Evolutionary conservation across 2,797 vertebrate species (phyloP), one percentile per base, ranked within the genome.

Genomic region (Tarsius wallacei): DNA sequence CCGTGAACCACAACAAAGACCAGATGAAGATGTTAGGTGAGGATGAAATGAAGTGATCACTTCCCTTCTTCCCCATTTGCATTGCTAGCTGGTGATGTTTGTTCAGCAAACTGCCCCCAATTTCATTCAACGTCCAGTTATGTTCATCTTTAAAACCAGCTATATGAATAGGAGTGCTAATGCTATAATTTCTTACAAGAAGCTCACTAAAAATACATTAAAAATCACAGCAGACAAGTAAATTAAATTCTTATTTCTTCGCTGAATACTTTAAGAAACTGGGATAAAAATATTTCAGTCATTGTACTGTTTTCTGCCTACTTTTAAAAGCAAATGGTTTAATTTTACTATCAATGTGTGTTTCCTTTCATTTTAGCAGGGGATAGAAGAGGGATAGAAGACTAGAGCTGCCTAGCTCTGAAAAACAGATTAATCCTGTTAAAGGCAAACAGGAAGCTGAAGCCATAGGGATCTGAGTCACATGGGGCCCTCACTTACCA

Each of bases 311-410:
- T 85, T 66, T 66, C 68, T 87, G 70, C 14, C 51, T n/a, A 88
- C 73, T 80, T 93, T 87, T 14, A 91, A 93, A 97, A 96, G 73
- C 47, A 85, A 68, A 26, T 81, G 53, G 26, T 61, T 81, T 87
- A 70, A 3, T 51, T 66, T 7, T 51, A 80, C 28, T 87, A 47
- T 77, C n/a, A 33, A 9, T 42, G 64, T 93, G 21, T 92, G 12
- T 33, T 91, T 95, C 63, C 78, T 66, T 91, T 63, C 82, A 49
- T 61, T 53, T 76, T 57, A 91, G 28, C 19, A 86, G 21, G 51
- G 88, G 21, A 21, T n/a, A 77, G 49, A 57, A 49, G 77, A 84
- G 51, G 88, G 21, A 21, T n/a, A 77, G 49, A 57, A 49, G 77
- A 84, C 24, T 24, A 17, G 3, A 22, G 57, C 26, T 57, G 80